Base-by-base conservation (phyloP, 2,797 vertebrate genomes). In the Rhinella marina region DNA sequence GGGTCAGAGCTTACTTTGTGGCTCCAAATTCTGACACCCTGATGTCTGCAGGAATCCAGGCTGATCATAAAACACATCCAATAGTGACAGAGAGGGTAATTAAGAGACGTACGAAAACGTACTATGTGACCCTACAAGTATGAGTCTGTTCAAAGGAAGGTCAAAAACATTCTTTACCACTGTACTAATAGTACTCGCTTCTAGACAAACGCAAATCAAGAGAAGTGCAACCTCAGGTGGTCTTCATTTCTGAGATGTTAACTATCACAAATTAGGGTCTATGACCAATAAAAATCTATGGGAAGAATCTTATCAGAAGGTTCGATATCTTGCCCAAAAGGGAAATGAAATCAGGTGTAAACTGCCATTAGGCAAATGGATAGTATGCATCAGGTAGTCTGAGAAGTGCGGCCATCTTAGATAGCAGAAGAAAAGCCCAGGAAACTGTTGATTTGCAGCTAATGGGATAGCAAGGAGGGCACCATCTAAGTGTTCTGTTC, bases 61-160 rank as follows among this genome's bases (percentile, higher is more conserved):
- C 76, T 75, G 41, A 54, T 73, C 75, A 88, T 59, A 57, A 66
- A 70, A 75, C 25, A 75, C 12, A 3, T 59, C 41, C 16, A 70
- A 64, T 25, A 78, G 50, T 25, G 83, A 83, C 59, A 56, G 61
- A 72, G 41, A 12, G 79, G 23, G 29, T 83, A 83, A 83, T 82
- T 77, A 68, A 84, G 41, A 29, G 62, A 52, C 7, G 72, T 23
- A 23, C 7, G 27, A 52, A 82, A 48, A 48, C 41, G 10, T 61
- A 88, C 54, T 56, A 14, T 66, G 72, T 70, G 61, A 84, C 68
- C 61, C 52, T 72, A 88, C 62, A 84, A 75, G 25, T 79, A 23
- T 70, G 8, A 41, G 21, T 66, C 27, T 79, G 32, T 86, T 54
- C 16, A n/a, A 56, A 16, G 62, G 27, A 59, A 72, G 50, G 52